These are phyloP conservation scores for Neoarius graeffei DNA, from an alignment of 2,113 vertebrate genomes.

Conservation along the genomic window DNA sequence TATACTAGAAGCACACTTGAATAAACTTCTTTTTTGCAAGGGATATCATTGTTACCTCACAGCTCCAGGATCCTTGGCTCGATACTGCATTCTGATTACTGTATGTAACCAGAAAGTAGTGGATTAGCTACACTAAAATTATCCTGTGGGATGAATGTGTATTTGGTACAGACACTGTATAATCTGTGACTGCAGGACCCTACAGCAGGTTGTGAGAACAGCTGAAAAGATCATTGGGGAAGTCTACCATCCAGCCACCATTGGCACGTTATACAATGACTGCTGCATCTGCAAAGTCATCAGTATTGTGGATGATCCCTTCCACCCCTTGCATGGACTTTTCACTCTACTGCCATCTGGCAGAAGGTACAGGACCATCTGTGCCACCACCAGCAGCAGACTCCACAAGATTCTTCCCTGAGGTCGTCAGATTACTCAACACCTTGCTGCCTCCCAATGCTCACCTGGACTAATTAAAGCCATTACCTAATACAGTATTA, in stretches of 20 bases:
- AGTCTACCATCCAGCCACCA: neutral
- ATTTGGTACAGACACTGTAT: neutral
- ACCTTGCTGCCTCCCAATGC: neutral
- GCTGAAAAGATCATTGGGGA: neutral
- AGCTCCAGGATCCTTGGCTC: neutral
- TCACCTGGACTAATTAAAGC: neutral
- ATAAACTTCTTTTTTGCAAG: neutral
- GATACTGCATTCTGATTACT: neutral
- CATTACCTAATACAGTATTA: neutral
- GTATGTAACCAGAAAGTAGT: neutral
- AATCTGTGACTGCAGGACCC: neutral
- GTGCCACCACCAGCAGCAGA: neutral
- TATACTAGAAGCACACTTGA: too few species aligned
- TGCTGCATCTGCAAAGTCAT: neutral
- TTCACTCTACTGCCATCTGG: neutral
- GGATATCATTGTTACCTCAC: neutral
- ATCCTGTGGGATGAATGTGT: neutral
- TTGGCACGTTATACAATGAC: neutral
- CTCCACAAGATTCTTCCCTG: neutral
- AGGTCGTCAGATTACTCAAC: neutral
- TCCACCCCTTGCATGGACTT: neutral
- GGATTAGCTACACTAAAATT: neutral
- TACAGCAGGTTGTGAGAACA: neutral
- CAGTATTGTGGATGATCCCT: neutral
- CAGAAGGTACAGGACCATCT: neutral